Evolutionary conservation across 53 echinoderm and acorn worm genomes (phyloP).

Genomic region (Apostichopus leukothele): DNA sequence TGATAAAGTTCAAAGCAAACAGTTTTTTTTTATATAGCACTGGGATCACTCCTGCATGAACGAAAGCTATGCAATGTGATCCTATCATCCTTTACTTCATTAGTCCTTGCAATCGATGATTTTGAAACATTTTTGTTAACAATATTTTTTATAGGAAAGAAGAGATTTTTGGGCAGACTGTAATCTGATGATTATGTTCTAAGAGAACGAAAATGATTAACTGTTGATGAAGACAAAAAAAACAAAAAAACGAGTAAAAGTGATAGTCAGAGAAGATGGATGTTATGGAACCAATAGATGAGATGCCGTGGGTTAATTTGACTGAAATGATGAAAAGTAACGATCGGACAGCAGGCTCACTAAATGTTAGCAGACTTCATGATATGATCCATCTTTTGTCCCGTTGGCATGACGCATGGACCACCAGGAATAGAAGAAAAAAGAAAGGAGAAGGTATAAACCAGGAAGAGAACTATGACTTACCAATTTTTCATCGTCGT

Average conservation of each 20-base stretch:
- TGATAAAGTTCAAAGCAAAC: too few species aligned
- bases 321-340: background rate
- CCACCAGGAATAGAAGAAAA: background rate
- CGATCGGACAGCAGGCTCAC: background rate
- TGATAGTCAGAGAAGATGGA: background rate
- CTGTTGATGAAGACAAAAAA: background rate
- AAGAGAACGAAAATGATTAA: background rate
- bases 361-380: background rate
- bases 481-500: constrained; percentile 61
- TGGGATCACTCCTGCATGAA: too few species aligned
- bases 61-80: too few species aligned
- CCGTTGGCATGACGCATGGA: too few species aligned
- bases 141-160: too few species aligned
- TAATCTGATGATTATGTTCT: background rate
- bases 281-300: background rate
- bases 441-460: background rate
- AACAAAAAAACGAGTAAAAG: background rate
- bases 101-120: too few species aligned
- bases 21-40: too few species aligned
- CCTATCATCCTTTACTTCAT: too few species aligned
- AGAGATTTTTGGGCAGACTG: too few species aligned
- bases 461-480: background rate
- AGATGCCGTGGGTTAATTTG: background rate
- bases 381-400: background rate
- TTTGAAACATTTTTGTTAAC: too few species aligned